Evolutionary conservation across 2,888 invertebrate species (phyloP).

Genomic region (Crossocerus cetratus): DNA sequence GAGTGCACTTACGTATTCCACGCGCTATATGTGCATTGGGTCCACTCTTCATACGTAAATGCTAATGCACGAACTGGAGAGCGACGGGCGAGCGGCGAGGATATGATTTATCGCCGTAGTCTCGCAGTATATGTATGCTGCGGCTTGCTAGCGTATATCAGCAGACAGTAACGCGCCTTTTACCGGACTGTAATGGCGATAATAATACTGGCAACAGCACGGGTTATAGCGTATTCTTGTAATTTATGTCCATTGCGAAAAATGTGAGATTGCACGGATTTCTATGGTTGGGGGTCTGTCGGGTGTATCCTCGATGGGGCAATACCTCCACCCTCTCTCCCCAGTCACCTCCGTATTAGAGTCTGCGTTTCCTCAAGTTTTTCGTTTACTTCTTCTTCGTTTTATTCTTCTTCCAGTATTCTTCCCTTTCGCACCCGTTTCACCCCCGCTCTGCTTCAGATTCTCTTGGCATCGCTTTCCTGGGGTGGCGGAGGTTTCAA

Average conservation of each 20-base stretch:
- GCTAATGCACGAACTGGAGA: background rate
- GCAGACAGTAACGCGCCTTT: background rate
- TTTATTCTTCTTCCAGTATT: conserved; percentile 4
- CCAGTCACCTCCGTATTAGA: background rate
- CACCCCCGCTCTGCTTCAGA: background rate
- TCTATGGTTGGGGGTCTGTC: conserved; percentile 11
- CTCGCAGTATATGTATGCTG: background rate
- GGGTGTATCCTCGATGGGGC: conserved; percentile 24
- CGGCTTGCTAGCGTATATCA: background rate
- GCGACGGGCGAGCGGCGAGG: background rate
- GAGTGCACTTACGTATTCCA: too few relatives aligned
- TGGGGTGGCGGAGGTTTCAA: conserved; percentile 65
- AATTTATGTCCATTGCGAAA: conserved; percentile 10
- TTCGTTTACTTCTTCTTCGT: conserved; percentile 18
- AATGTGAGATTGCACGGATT: conserved; percentile 12
- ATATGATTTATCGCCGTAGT: background rate
- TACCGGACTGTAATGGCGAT: background rate
- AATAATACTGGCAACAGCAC: background rate
- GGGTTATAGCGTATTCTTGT: background rate
- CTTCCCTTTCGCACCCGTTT: conserved; percentile 1
- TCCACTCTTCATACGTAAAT: too few relatives aligned
- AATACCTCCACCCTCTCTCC: conserved; percentile 26
- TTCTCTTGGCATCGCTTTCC: conserved; percentile 44
- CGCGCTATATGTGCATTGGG: too few relatives aligned
- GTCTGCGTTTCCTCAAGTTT: conserved; percentile 7